Percentiles rank a stretch among this genome's conserved stretches.
Conservation (phyloP, 92 coral and sea anemone species). For the Palythoa grandiflora region DNA sequence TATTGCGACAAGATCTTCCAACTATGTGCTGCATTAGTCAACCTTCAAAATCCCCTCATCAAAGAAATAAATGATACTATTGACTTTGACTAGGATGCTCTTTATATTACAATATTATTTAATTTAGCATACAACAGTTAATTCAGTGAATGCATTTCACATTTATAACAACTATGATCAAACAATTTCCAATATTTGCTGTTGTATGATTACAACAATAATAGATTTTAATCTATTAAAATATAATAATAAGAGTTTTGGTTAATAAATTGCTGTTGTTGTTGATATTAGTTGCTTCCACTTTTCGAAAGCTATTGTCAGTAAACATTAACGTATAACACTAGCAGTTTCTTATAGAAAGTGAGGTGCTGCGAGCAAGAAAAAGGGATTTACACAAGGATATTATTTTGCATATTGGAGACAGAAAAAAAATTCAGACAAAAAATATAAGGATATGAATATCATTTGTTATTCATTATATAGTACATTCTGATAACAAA, state of each 20-base stretch:
- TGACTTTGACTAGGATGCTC: conserved; percentile 14
- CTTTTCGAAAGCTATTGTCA: conserved; percentile 11
- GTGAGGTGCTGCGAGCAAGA: no score
- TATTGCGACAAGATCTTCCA: conserved; percentile 7
- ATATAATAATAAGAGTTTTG: conserved; percentile 11
- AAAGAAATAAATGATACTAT: conserved; percentile 3
- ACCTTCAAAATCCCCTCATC: conserved; percentile 6
- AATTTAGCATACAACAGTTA: conserved; percentile 6
- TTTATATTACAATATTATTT: not conserved
- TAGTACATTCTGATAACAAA: no score
- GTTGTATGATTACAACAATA: conserved; percentile 6
- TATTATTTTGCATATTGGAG: no score
- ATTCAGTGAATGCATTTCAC: conserved; percentile 7
- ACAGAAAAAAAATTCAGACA: no score
- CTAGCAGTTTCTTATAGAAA: no score
- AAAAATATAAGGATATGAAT: no score
- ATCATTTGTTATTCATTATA: no score
- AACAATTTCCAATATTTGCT: conserved; percentile 6
- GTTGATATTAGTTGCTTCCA: conserved; percentile 12
- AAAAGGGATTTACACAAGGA: no score
- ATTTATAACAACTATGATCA: conserved; percentile 5
- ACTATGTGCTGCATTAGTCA: conserved; percentile 1
- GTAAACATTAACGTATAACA: conserved; percentile 10
- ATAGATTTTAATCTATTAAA: not conserved
- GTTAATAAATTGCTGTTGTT: conserved; percentile 5